Conservation (phyloP, 2,888 invertebrate species). For the Cheilosia pagana region DNA sequence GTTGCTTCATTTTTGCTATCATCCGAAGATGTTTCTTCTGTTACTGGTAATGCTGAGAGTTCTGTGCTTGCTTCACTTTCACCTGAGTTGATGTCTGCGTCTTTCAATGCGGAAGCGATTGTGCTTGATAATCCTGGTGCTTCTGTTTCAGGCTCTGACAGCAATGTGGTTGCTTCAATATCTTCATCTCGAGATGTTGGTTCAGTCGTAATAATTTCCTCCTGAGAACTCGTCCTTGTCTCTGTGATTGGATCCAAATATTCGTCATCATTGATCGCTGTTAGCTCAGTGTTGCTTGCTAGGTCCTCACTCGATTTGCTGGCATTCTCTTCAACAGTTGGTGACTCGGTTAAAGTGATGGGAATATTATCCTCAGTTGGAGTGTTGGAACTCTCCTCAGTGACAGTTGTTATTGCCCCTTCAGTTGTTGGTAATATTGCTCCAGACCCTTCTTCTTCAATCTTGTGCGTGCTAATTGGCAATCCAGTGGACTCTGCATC, state of each 20-base stretch:
- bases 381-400: neutral
- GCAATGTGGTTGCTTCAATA: neutral
- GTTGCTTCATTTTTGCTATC: neutral
- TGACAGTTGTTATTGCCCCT: neutral
- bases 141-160: neutral
- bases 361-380: neutral
- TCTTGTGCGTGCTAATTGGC: neutral
- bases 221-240: neutral
- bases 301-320: neutral
- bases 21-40: neutral
- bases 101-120: neutral
- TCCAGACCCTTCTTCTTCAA: neutral
- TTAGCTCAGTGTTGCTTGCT: neutral
- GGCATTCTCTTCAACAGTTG: neutral
- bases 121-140: neutral
- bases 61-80: neutral
- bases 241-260: conserved; percentile 13
- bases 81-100: neutral
- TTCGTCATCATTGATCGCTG: conserved; percentile 4
- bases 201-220: neutral
- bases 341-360: neutral
- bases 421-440: neutral
- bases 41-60: neutral
- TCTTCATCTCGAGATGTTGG: neutral
- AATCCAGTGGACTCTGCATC: neutral